Percentiles rank a stretch among this genome's conserved stretches.
Evolutionary conservation across 2,888 invertebrate genomes (phyloP).

Genomic region (Xestia ashworthii): DNA sequence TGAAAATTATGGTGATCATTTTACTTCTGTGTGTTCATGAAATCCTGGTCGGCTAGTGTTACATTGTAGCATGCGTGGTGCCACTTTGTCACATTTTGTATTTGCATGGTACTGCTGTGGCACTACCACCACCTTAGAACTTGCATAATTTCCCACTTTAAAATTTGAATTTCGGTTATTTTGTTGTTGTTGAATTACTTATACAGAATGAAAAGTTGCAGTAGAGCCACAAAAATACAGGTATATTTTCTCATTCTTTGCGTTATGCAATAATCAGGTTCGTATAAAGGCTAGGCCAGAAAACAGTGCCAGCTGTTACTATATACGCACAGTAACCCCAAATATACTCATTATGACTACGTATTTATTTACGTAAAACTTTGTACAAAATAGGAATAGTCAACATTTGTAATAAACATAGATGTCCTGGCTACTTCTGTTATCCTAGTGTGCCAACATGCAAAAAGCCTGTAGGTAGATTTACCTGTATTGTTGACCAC

Average conservation of each 20-base stretch:
- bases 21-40: conserved; percentile 9
- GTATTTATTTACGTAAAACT: not conserved
- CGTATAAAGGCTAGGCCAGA: not conserved
- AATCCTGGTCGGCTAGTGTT: conserved; percentile 24
- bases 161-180: too few species aligned
- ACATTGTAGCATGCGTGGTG: conserved; percentile 21
- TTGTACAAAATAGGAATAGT: not conserved
- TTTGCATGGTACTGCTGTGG: not conserved
- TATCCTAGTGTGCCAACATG: conserved; percentile 19
- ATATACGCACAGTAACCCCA: not conserved
- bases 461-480: conserved; percentile 22
- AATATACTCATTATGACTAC: not conserved
- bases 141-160: not conserved
- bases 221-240: not conserved
- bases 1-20: not conserved
- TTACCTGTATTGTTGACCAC: not conserved
- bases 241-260: not conserved
- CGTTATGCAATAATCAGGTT: not conserved
- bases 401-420: not conserved
- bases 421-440: conserved; percentile 16
- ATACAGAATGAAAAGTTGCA: not conserved
- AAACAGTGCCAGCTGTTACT: not conserved
- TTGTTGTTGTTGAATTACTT: not conserved
- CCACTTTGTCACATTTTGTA: not conserved
- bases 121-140: not conserved